These are phyloP conservation scores for Diloba caeruleocephala DNA, from an alignment of 2,888 invertebrate genomes.

Conservation along the genomic window DNA sequence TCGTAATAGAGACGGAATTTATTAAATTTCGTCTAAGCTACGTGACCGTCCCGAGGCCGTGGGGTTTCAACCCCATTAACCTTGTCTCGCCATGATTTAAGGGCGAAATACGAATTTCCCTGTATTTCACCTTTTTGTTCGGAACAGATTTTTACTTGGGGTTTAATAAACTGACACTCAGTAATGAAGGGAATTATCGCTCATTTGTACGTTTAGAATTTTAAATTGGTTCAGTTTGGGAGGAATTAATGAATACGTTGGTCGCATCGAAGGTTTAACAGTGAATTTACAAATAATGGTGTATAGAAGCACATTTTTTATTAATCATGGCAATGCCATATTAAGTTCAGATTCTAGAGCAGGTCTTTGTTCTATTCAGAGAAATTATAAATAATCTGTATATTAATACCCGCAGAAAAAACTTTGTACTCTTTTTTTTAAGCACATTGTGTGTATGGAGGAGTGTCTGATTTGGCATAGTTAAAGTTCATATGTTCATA, in stretches of 20 bases:
- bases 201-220: slow-evolving; percentile 49
- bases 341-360: too few relatives aligned
- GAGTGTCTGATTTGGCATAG: too few relatives aligned
- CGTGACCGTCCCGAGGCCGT: slow-evolving; percentile 81
- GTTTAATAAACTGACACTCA: slow-evolving; percentile 75
- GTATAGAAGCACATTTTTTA: too few relatives aligned
- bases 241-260: slow-evolving; percentile 8
- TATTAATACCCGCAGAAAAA: too few relatives aligned
- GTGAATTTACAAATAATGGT: neutral
- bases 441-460: too few relatives aligned
- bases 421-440: too few relatives aligned
- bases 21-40: slow-evolving; percentile 82
- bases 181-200: slow-evolving; percentile 75
- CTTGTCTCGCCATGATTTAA: slow-evolving; percentile 86
- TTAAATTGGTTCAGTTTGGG: slow-evolving; percentile 28
- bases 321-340: too few relatives aligned
- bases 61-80: slow-evolving; percentile 85
- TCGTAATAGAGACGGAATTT: slow-evolving; percentile 79
- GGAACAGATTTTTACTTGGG: slow-evolving; percentile 77
- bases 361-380: too few relatives aligned
- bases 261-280: neutral
- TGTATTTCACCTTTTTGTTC: slow-evolving; percentile 75
- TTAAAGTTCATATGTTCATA: too few relatives aligned
- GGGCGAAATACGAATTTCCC: slow-evolving; percentile 80
- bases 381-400: too few relatives aligned